Conservation (phyloP, 2,113 vertebrate genomes). For the Lampris incognitus region DNA sequence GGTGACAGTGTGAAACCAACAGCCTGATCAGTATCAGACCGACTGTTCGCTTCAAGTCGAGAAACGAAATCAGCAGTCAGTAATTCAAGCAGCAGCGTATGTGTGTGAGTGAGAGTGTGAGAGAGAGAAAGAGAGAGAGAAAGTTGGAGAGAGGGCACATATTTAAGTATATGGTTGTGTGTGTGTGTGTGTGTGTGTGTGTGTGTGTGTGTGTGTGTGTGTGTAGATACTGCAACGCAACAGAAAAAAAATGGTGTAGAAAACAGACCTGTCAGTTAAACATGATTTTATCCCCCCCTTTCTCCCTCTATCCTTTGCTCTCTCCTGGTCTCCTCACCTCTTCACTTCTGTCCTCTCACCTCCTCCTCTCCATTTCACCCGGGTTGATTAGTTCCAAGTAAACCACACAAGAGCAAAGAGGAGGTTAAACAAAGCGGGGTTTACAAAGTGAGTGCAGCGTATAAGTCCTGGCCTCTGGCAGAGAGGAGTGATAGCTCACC, state of each 20-base stretch:
- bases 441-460: too few species aligned
- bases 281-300: not conserved
- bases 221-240: not conserved
- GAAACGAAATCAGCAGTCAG: not conserved
- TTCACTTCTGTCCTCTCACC: not conserved
- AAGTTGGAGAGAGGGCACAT: not conserved
- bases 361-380: not conserved
- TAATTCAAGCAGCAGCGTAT: not conserved
- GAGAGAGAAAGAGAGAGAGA: not conserved
- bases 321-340: not conserved
- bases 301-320: not conserved
- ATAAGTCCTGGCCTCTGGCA: too few species aligned
- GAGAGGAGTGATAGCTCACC: too few species aligned
- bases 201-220: slow-evolving; percentile 12
- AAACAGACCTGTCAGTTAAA: too few species aligned
- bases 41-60: not conserved
- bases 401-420: too few species aligned
- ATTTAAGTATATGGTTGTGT: not conserved
- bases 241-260: too few species aligned
- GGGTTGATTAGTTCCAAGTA: too few species aligned
- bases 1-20: not conserved
- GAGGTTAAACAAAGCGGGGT: too few species aligned
- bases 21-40: not conserved
- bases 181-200: slow-evolving; percentile 8
- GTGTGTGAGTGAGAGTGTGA: not conserved